Evolutionary conservation across 2,113 vertebrate species (phyloP).

Genomic region (Phyllostomus hastatus): DNA sequence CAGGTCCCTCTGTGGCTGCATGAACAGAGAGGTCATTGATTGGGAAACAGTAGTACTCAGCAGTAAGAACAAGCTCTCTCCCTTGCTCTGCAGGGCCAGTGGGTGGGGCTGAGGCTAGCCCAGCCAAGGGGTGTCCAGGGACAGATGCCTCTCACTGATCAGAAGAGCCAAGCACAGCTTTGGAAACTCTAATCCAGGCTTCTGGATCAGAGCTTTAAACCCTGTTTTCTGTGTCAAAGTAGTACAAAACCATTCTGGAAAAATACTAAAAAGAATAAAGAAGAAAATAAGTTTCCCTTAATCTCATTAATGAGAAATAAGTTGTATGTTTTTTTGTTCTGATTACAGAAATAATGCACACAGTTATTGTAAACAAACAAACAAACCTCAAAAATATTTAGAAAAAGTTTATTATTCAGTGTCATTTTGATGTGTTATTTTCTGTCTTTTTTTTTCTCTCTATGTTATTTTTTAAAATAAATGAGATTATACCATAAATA

Average conservation of each 20-base stretch:
- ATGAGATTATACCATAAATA: background rate
- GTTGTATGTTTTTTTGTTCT: background rate
- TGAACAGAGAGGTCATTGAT: background rate
- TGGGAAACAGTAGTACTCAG: background rate
- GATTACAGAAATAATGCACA: background rate
- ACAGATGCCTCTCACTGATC: background rate
- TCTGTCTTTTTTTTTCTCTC: background rate
- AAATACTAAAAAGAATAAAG: background rate
- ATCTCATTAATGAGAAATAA: background rate
- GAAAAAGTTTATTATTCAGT: background rate
- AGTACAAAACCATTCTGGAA: background rate
- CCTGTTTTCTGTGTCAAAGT: background rate
- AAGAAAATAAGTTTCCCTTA: background rate
- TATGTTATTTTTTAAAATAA: background rate
- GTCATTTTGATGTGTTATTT: background rate
- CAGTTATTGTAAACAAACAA: background rate
- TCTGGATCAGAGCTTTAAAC: background rate
- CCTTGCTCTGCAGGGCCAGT: background rate
- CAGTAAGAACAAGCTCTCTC: background rate
- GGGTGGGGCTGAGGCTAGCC: background rate
- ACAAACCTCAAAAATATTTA: background rate
- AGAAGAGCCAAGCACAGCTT: background rate
- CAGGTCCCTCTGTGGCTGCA: background rate
- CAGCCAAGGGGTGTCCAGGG: background rate
- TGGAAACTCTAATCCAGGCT: background rate